Base-by-base conservation (phyloP, 1,140 invertebrate genomes). In the Pseudomyrmex sp. region DNA sequence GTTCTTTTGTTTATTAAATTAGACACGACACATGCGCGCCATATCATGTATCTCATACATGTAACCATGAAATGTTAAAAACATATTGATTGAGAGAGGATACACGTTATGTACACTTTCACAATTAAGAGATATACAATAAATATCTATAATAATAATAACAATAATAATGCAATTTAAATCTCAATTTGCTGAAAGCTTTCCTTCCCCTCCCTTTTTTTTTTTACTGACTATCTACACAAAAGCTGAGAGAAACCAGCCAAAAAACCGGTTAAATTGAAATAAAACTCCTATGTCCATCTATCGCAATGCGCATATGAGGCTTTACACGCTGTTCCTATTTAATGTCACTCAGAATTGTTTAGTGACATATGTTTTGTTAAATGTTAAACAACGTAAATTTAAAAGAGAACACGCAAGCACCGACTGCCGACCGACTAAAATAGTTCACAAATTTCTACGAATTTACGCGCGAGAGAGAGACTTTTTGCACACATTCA, bases 241-340 rank as follows among this genome's bases (percentile, higher is more conserved):
- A 54, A 80, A 80, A 80, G 72, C 76, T 80, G 66, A 80, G 70
- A 66, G 76, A 80, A 80, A 70, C 70, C 76, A 66, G 72, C 66
- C 66, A 80, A 80, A 35, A 35, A 80, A 59, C 76, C 66, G 35
- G 54, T 58, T 13, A 80, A 66, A 80, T 80, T 80, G 76, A 80
- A 80, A 80, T 72, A 72, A 80, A 80, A 80, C 70, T 80, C 76
- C 76, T 48, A 80, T 80, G 66, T 72, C 66, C 76, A 80, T 72
- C 76, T 80, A 80, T 80, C 66, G 66, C 66, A 26, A 50, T 80
- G 76, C 5, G 35, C 35, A 7, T 70, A 80, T 68, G 68, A 56
- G 76, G 72, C 56, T 80, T 80, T 80, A 72, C 66, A 80, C 54
- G 72, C 54, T n/a, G 76, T 56, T 59, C 12, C 76, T 79, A 79